These are phyloP conservation scores for Tetragonisca angustula DNA, from an alignment of 2,888 invertebrate genomes.

Conservation along the genomic window DNA sequence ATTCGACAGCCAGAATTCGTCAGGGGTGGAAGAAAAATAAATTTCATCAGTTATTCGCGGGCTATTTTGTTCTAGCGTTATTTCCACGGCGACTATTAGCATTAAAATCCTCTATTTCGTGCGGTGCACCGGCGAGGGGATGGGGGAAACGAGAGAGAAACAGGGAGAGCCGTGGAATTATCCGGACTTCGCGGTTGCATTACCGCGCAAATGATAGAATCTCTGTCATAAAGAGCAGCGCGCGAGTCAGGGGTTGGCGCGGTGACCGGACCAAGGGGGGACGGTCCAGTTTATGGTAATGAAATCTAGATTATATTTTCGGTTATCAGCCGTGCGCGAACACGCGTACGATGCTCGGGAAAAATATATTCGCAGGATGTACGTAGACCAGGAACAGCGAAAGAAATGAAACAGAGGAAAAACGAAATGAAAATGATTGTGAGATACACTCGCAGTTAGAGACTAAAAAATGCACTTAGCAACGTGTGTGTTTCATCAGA, in stretches of 20 bases:
- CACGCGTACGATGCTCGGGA: neutral
- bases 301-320: slow-evolving; percentile 70
- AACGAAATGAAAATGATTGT: neutral
- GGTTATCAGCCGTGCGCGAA: slow-evolving; percentile 52
- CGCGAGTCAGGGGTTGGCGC: slow-evolving; percentile 12
- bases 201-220: slow-evolving; percentile 63
- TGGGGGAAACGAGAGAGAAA: neutral
- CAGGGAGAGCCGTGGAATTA: slow-evolving; percentile 43
- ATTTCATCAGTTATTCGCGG: slow-evolving; percentile 10
- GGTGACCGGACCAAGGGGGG: neutral
- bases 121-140: neutral
- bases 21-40: neutral
- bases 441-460: neutral
- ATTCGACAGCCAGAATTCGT: slow-evolving; percentile 15
- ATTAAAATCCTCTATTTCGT: slow-evolving; percentile 50
- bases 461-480: neutral
- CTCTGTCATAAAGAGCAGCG: slow-evolving; percentile 44
- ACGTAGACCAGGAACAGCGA: slow-evolving; percentile 2
- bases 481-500: neutral
- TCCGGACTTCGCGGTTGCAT: slow-evolving; percentile 51
- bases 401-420: neutral
- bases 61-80: slow-evolving; percentile 42
- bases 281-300: slow-evolving; percentile 65
- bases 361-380: neutral
- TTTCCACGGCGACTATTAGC: slow-evolving; percentile 40